Evolutionary conservation across 2,797 vertebrate genomes (phyloP), one percentile per base, ranked within the genome.

Genomic region (Erpetoichthys calabaricus): DNA sequence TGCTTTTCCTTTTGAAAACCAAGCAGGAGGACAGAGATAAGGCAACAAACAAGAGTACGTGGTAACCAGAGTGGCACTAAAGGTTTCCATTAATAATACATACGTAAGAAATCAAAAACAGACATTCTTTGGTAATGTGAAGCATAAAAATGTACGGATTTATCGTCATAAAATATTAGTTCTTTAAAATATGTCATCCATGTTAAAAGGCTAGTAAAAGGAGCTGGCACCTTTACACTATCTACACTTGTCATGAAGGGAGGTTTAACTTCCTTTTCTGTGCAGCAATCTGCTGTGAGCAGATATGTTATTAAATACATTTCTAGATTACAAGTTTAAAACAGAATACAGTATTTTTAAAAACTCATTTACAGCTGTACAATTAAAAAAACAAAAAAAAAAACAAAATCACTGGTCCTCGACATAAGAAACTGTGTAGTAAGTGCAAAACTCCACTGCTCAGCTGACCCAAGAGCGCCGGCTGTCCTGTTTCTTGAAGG

Each of bases 51-150:
- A 63, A 63, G 25, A 25, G 25, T 25, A 25, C 75, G 70, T 61
- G 57, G 76, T 66, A 74, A 75, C 71, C 75, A 63, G 60, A 73
- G 72, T 82, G 87, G 86, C 88, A 91, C 84, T 84, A 77, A 75
- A 75, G 83, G 79, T 83, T 68, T 79, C 77, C 72, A 78, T 70
- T 69, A 60, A 62, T 60, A 72, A 63, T 70, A 60, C 61, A 66
- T 75, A 84, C 83, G 81, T 82, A 82, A 86, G 79, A 81, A 79
- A 75, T 66, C 76, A 78, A 80, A 25, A 25, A 78, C 79, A 80
- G 62, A 75, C 82, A 85, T 83, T 94, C 93, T 98, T 98, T 98
- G 94, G 93, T 95, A 89, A 86, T 85, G 85, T 88, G 87, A 86
- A 90, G 94, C 80, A 81, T 80, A 69, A 70, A 75, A 72, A 67